phyloP scores from a whole-genome alignment of 2,113 vertebrate genomes.

The Corythornis cristatus region DNA sequence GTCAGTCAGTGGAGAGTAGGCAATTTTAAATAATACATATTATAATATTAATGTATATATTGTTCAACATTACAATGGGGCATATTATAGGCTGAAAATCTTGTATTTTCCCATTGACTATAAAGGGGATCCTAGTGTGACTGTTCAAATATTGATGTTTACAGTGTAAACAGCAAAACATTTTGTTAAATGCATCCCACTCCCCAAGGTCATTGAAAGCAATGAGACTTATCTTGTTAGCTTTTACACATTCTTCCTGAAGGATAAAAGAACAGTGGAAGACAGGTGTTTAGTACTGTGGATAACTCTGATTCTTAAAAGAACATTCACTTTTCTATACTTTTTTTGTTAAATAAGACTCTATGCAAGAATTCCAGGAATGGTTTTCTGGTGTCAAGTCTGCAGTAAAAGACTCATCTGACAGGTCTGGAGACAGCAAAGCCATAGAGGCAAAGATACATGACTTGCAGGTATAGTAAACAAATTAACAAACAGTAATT shows the following conservation, averaged over 20 bases:
- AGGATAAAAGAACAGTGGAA: neutral
- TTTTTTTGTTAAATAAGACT: slow-evolving; percentile 76
- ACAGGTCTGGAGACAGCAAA: slow-evolving; percentile 83
- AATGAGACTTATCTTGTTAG: neutral
- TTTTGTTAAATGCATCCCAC: neutral
- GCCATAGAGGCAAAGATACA: slow-evolving; percentile 81
- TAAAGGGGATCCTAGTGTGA: neutral
- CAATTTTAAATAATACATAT: neutral
- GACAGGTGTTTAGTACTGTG: neutral
- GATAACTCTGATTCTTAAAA: neutral
- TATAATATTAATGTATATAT: neutral
- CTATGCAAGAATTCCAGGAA: slow-evolving; percentile 86
- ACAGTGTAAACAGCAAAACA: neutral
- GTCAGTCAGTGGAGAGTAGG: neutral
- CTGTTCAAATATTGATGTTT: neutral
- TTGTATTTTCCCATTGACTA: neutral
- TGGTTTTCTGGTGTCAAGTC: slow-evolving; percentile 84
- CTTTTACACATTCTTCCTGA: neutral
- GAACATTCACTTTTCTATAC: neutral
- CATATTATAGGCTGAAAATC: neutral
- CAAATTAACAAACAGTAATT: neutral
- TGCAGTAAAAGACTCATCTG: slow-evolving; percentile 81
- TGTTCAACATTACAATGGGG: neutral
- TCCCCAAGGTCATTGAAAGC: neutral
- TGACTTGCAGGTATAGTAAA: slow-evolving; percentile 84